Evolutionary conservation across 2,113 vertebrate species (phyloP), one percentile per base, ranked within the genome.

Genomic region (Lampris megalopsis): DNA sequence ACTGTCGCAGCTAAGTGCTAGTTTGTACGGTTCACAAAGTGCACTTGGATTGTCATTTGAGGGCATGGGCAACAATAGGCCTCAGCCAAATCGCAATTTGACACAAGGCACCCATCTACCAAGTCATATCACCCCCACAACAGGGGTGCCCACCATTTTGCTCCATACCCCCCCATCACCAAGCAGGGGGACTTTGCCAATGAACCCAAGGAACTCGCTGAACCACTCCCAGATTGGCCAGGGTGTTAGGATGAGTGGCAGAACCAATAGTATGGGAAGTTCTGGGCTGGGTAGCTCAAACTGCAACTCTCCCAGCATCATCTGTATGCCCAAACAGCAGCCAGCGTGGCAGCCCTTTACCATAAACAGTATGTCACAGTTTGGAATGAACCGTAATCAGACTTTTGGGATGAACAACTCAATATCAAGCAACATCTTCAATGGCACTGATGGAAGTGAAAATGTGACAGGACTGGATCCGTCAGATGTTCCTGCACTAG

Each of bases 311-410:
- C 98, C 98, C 72, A 99, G 98, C 93, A 99, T 99, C 95, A 99
- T 99, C 94, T 99, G 98, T 96, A 99, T 99, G 98, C 98, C 98
- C 96, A 99, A 99, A 95, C 98, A 99, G 91, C 98, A 98, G 90
- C 95, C 96, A 92, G 97, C 98, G 92, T 97, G 97, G 86, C 98
- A 99, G 89, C 97, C 98, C 91, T 98, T 98, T 95, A 99, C 98
- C 95, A 97, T 99, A 93, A 99, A 98, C 96, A 99, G 98, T 96
- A 99, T 99, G 98, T 99, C 98, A 90, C 98, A 98, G 92, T 99
- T 99, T 95, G 98, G 98, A 86, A 98, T 99, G 97, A 98, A 97
- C 92, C 97, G 98, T 88, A 99, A 98, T 96, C 98, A 98, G 94
- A 96, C 94, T 85, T 99, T 97, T 94, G 97, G 98, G 89, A 97